Percentiles rank a stretch among this genome's conserved stretches.
phyloP scores from a whole-genome alignment of 2,797 vertebrate species.

The Rhabdomys pumilio region DNA sequence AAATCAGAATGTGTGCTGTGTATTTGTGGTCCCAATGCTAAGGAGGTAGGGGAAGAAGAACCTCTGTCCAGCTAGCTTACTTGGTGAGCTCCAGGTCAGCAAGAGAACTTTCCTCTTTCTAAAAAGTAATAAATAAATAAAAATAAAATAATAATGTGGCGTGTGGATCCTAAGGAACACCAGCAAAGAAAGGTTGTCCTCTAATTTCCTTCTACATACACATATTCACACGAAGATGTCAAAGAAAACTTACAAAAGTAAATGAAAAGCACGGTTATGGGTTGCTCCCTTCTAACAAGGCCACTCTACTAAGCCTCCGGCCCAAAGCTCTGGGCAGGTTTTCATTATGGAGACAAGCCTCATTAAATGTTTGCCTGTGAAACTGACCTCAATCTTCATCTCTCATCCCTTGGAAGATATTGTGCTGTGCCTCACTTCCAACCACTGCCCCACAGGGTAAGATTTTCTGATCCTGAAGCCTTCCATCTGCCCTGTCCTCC shows the following conservation, averaged over 20 bases:
- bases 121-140: background rate
- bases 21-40: background rate
- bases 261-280: background rate
- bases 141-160: background rate
- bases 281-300: background rate
- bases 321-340: background rate
- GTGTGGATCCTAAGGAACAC: background rate
- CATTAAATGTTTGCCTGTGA: background rate
- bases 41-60: background rate
- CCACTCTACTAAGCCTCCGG: no score
- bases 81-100: background rate
- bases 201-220: background rate
- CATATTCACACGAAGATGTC: background rate
- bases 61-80: background rate
- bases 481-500: accelerated
- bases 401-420: no score
- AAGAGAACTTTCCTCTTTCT: background rate
- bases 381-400: background rate
- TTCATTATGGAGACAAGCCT: background rate
- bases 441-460: accelerated
- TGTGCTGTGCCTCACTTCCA: background rate
- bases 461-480: background rate
- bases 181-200: background rate
- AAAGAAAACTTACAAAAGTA: background rate
- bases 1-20: background rate